phyloP scores from a whole-genome alignment of 2,113 vertebrate species.

The Antechinus flavipes region DNA sequence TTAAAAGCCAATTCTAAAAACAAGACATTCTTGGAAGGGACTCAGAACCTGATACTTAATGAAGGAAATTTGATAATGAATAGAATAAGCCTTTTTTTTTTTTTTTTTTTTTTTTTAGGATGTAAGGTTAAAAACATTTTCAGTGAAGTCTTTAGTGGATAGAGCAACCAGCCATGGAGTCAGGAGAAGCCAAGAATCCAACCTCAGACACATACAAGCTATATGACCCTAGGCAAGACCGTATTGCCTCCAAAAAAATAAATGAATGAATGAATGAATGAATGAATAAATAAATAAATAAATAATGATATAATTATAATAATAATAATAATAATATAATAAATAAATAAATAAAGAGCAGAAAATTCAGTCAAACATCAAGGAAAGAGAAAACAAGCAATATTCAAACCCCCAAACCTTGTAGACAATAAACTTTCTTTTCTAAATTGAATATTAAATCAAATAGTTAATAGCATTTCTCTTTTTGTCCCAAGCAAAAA shows the following conservation, averaged over 20 bases:
- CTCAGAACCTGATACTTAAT: constrained; percentile 39
- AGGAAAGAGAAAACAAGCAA: neutral
- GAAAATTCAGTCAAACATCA: neutral
- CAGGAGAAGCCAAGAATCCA: neutral
- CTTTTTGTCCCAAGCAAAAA: neutral
- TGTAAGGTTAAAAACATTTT: neutral
- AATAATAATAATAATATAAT: too few species aligned
- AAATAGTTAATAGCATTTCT: neutral
- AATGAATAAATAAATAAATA: too few species aligned
- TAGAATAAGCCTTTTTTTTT: neutral
- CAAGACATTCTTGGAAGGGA: constrained; percentile 3
- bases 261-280: too few species aligned
- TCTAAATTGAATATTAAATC: neutral
- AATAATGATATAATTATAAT: too few species aligned
- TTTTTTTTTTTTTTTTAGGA: too few species aligned
- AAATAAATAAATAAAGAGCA: too few species aligned
- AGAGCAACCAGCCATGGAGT: neutral
- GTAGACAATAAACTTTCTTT: neutral
- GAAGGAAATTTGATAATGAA: constrained; percentile 21
- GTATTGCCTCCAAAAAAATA: too few species aligned
- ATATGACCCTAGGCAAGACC: neutral
- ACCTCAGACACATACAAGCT: neutral
- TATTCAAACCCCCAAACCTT: neutral
- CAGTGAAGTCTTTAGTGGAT: neutral
- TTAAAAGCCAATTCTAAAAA: neutral